phyloP scores from a whole-genome alignment of 2,113 vertebrate species.

The Strix aluco region DNA sequence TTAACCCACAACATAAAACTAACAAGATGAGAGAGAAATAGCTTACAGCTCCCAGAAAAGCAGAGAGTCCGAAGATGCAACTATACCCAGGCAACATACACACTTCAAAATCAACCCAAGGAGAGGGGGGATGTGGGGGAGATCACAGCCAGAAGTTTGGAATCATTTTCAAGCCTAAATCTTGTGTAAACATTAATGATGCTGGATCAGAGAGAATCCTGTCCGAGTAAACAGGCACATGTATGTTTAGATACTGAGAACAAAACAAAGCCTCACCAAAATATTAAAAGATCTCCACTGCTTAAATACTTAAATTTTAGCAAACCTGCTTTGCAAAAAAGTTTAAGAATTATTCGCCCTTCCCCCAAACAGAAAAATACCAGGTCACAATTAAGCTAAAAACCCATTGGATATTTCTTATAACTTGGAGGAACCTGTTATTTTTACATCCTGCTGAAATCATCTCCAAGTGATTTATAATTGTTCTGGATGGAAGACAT shows the following conservation, averaged over 20 bases:
- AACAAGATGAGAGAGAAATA: neutral
- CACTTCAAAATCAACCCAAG: neutral
- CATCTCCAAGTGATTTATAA: slow-evolving; percentile 39
- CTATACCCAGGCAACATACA: neutral
- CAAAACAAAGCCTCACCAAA: neutral
- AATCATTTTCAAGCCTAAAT: neutral
- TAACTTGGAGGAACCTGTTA: slow-evolving; percentile 27
- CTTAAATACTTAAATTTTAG: neutral
- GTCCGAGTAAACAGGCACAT: neutral
- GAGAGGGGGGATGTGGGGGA: fast-evolving
- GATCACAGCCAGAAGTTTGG: neutral
- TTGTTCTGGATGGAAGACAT: neutral
- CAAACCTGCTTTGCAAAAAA: neutral
- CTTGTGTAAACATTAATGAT: neutral
- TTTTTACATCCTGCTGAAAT: slow-evolving; percentile 32
- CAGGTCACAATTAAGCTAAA: neutral
- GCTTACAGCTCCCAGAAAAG: neutral
- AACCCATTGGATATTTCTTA: neutral
- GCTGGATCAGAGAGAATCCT: neutral
- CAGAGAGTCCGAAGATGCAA: neutral
- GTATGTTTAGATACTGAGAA: neutral
- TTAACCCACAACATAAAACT: neutral
- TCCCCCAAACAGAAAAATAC: neutral
- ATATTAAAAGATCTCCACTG: neutral
- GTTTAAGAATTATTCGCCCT: neutral